These are phyloP conservation scores for Phalacrocorax carbo DNA, from an alignment of 2,113 vertebrate genomes.

Conservation along the genomic window DNA sequence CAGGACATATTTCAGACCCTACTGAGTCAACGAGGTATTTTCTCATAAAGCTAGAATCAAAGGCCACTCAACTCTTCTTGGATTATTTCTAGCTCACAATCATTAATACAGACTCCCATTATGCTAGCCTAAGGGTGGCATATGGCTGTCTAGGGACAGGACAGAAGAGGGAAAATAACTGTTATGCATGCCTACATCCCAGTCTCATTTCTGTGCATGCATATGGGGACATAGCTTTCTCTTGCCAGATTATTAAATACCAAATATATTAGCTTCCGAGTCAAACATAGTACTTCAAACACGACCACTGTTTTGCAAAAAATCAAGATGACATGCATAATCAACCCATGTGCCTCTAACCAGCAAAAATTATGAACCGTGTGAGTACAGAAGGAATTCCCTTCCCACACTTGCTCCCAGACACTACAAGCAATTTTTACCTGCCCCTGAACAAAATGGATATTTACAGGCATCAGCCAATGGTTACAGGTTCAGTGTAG, in stretches of 20 bases:
- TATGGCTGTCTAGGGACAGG: conserved; percentile 57
- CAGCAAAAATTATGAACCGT: background rate
- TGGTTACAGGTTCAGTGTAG: background rate
- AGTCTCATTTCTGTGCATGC: background rate
- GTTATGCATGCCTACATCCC: conserved; percentile 8
- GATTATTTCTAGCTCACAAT: conserved; percentile 48
- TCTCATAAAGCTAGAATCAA: background rate
- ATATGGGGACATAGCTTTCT: conserved; percentile 18
- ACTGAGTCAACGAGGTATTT: conserved; percentile 20
- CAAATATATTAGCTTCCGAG: conserved; percentile 14
- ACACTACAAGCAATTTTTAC: background rate
- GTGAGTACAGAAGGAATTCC: background rate
- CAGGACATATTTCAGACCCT: background rate
- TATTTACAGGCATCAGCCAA: background rate
- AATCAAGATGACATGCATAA: background rate
- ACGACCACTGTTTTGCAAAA: background rate
- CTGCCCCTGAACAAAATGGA: background rate
- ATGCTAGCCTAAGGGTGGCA: conserved; percentile 19
- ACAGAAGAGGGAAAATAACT: conserved; percentile 16
- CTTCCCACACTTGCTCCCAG: background rate
- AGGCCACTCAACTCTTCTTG: conserved; percentile 12
- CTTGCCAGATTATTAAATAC: conserved; percentile 49
- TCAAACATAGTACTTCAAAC: background rate
- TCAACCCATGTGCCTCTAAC: background rate
- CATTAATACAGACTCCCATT: conserved; percentile 24